Evolutionary conservation across 2,888 invertebrate species (phyloP).

Genomic region (Acholoe squamosa): DNA sequence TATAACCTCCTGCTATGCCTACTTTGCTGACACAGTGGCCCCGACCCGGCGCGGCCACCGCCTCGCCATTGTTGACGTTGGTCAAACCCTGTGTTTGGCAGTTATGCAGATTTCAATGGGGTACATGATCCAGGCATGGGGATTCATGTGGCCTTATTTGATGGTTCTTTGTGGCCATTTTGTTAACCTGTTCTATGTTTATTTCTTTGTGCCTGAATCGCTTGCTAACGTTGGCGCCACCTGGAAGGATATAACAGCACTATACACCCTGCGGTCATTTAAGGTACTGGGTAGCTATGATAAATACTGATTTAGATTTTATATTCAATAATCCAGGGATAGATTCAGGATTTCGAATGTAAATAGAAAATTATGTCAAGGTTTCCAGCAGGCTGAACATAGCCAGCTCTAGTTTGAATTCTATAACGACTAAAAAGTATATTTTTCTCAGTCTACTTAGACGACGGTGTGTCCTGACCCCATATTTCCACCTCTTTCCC

Average conservation of each 20-base stretch:
- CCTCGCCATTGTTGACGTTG: not conserved
- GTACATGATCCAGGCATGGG: not conserved
- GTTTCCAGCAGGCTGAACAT: too few species aligned
- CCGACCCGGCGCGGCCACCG: not conserved
- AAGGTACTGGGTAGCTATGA: not conserved
- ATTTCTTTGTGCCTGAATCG: constrained; percentile 38
- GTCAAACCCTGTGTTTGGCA: not conserved
- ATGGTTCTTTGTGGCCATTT: not conserved
- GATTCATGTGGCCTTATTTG: not conserved
- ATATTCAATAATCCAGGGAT: too few species aligned
- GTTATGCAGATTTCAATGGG: not conserved
- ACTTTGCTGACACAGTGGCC: constrained; percentile 15
- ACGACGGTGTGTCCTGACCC: too few species aligned
- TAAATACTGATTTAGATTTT: too few species aligned
- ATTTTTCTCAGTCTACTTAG: too few species aligned
- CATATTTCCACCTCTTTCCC: too few species aligned
- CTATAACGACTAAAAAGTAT: too few species aligned
- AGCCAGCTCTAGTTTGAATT: too few species aligned
- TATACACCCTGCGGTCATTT: not conserved
- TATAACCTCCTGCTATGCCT: not conserved
- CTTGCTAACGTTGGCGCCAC: not conserved
- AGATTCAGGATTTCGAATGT: too few species aligned
- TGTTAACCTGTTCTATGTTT: not conserved
- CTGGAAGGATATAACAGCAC: not conserved
- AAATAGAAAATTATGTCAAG: too few species aligned